Evolutionary conservation across 2,797 vertebrate species (phyloP), one percentile per base, ranked within the genome.

Genomic region (Amblyraja radiata): DNA sequence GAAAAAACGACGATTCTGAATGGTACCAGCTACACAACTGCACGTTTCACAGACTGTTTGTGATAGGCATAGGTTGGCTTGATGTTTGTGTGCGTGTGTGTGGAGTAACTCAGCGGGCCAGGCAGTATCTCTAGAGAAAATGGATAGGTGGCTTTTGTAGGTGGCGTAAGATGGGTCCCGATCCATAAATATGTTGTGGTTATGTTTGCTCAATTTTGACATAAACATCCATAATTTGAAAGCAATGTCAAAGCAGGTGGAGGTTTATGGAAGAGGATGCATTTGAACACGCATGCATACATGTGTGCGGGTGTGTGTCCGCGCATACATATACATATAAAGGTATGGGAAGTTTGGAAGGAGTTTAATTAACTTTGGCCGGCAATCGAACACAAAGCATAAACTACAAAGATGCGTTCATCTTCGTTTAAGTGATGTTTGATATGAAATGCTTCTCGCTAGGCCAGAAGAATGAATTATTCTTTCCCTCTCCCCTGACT

Each of bases 281-380:
- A 4, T 54, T 74, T 74, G 71, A 91, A 65, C 10, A 54, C 46
- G 54, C 46, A 0, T 54, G 46, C 46, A 54, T 6, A 54, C 5
- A 46, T 46, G 46, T 46, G 46, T 2, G 4, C 46, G 46, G 46
- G 46, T 2, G 46, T 2, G 65, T 68, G 65, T 68, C 11, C 18
- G 65, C 18, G 18, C 18, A 21, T 73, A 21, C 18, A 21, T 73
- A 21, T 21, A 21, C 18, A 21, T 73, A 21, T 18, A 21, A 0
- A 23, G 71, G 71, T 18, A 21, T 18, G 3, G 71, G 16, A 32
- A 93, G 93, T 58, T 76, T 95, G 94, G 94, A 95, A 95, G 94
- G 94, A 94, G 93, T 94, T 96, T 94, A 6, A 2, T 94, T 95
- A 95, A 95, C 95, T 95, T 94, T 93, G 95, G 94, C 93, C 95